Percentiles rank a stretch among this genome's conserved stretches.
Conservation (phyloP, 2,113 vertebrate species). For the Acinonyx jubatus region DNA sequence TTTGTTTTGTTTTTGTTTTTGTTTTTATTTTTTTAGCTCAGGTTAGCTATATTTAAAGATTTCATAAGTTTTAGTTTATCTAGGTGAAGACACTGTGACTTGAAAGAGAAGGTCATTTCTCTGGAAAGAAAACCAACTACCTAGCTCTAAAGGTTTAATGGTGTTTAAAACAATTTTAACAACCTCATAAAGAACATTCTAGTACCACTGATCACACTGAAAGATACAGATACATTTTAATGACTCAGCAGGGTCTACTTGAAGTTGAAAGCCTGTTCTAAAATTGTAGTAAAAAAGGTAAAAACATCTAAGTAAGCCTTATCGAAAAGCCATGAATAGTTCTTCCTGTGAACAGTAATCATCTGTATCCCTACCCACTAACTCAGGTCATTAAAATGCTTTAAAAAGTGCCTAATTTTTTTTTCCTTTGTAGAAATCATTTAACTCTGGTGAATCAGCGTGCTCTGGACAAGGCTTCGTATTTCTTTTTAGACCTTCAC, state of each 20-base stretch:
- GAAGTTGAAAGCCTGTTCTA: slow-evolving; percentile 72
- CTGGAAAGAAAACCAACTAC: slow-evolving; percentile 52
- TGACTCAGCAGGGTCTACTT: slow-evolving; percentile 76
- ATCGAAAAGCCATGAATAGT: slow-evolving; percentile 41
- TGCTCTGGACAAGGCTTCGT: background rate
- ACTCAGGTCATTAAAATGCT: slow-evolving; percentile 46
- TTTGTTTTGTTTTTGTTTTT: too few species aligned
- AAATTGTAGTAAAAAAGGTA: slow-evolving; percentile 46
- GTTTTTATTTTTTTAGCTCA: background rate
- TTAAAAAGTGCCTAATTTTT: background rate
- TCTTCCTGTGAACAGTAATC: background rate
- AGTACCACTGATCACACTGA: slow-evolving; percentile 71
- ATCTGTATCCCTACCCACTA: background rate
- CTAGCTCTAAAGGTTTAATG: slow-evolving; percentile 74
- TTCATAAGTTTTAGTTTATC: slow-evolving; percentile 60
- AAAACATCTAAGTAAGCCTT: slow-evolving; percentile 64
- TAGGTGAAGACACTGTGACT: slow-evolving; percentile 6
- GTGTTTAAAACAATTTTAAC: slow-evolving; percentile 81
- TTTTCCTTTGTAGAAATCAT: slow-evolving; percentile 7
- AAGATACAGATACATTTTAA: slow-evolving; percentile 79
- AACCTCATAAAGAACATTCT: slow-evolving; percentile 75
- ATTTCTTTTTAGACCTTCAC: background rate
- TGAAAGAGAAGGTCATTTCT: slow-evolving; percentile 75
- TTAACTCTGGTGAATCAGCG: background rate
- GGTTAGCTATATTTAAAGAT: slow-evolving; percentile 31